phyloP scores from a whole-genome alignment of 2,113 vertebrate genomes.

The Fregetta grallaria region DNA sequence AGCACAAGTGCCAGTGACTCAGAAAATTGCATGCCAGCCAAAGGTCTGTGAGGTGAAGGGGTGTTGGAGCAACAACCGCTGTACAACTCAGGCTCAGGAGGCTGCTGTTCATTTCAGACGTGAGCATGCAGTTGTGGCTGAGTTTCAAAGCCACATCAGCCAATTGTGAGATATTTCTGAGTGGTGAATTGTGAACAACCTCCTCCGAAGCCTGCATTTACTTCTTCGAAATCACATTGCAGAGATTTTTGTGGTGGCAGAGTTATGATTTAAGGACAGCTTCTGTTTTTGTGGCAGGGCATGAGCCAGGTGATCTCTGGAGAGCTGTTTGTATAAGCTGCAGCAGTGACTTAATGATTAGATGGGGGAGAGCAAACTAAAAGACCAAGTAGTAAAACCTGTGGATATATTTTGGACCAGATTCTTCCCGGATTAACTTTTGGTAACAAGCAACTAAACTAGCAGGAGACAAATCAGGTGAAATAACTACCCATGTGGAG shows the following conservation, averaged over 20 bases:
- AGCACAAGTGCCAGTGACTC: conserved; percentile 45
- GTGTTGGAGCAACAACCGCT: background rate
- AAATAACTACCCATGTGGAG: background rate
- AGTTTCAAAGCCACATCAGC: background rate
- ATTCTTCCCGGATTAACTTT: background rate
- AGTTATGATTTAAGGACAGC: background rate
- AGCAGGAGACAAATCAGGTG: background rate
- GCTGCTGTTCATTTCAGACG: background rate
- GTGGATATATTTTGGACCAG: background rate
- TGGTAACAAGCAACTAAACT: background rate
- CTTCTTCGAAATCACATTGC: background rate
- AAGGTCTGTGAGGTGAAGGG: background rate
- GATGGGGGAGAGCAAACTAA: background rate
- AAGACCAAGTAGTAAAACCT: background rate
- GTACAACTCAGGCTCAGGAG: background rate
- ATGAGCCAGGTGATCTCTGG: background rate
- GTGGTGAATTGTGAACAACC: background rate
- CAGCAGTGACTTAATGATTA: background rate
- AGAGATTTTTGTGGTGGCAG: background rate
- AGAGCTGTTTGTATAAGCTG: background rate
- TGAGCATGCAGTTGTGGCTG: background rate
- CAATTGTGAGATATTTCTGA: background rate
- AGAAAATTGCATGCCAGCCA: conserved; percentile 35
- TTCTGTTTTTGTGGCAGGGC: background rate
- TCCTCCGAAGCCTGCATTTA: background rate